Evolutionary conservation across 1,140 invertebrate species (phyloP), one percentile per base, ranked within the genome.

Genomic region (Paracyclopina nana): DNA sequence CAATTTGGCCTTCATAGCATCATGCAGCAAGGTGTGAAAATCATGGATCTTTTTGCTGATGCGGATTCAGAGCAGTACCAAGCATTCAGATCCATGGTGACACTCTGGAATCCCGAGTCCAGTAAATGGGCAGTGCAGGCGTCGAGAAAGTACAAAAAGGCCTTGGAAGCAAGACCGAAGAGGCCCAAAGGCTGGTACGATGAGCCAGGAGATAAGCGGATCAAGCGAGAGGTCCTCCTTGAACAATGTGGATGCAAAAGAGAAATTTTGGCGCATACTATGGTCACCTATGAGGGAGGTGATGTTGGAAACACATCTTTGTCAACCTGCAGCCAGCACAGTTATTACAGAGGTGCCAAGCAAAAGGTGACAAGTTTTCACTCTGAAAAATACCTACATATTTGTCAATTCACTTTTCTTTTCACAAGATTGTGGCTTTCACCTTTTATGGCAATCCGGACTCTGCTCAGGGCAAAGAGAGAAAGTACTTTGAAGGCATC

Each of bases 81-180:
- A 5, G 3, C 14, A 9, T 20, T 38, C 34, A 38, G 20, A 8
- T 38, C 34, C 34, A 38, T 38, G 34, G 4, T 38, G 34, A 20
- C 34, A n/a, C 8, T 38, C 3, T 38, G 34, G 34, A 38, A 38
- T 38, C 34, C 34, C 20, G 34, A 38, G 34, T n/a, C 34, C 34
- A 16, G n/a, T 38, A n/a, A 8, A 38, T 38, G 34, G 34, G 34
- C 34, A n/a, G 20, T 20, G n/a, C 14, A 38, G 8, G 14, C n/a
- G 34, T 16, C n/a, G n/a, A 38, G 20, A 9, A n/a, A 20, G n/a
- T 38, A 38, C 34, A n/a, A 20, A 38, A 3, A 38, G 20, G 20
- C 20, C n/a, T 8, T 38, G 34, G 34, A 38, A n/a, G 4, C 4
- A 20, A 20, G 34, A 4, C 34, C 34, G 34, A 16, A 20, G 34